Evolutionary conservation across 2,113 vertebrate species (phyloP).

Genomic region (Epinephelus fuscoguttatus): DNA sequence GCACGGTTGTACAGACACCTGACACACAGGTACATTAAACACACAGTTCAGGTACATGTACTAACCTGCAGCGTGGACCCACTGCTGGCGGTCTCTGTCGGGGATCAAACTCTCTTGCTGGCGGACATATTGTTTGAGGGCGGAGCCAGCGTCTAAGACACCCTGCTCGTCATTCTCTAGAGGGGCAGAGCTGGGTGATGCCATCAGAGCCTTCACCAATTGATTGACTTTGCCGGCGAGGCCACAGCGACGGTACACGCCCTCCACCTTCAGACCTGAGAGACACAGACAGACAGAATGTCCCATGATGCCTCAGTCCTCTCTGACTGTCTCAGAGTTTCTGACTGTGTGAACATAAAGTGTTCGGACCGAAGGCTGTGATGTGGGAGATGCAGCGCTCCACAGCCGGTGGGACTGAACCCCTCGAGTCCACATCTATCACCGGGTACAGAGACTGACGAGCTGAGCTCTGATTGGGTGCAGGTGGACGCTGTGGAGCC

Average conservation of each 20-base stretch:
- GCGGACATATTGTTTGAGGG: slow-evolving; percentile 82
- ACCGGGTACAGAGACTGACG: slow-evolving; percentile 39
- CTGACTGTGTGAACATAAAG: too few relatives aligned
- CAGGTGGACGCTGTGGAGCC: background rate
- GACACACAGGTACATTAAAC: too few relatives aligned
- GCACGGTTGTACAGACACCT: too few relatives aligned
- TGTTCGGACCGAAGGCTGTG: slow-evolving; percentile 70
- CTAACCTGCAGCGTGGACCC: slow-evolving; percentile 80
- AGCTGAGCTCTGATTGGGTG: slow-evolving; percentile 17
- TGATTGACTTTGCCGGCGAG: slow-evolving; percentile 65
- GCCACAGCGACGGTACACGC: slow-evolving; percentile 84
- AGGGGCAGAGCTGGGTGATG: slow-evolving; percentile 62
- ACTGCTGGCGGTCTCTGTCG: slow-evolving; percentile 36
- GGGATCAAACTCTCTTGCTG: slow-evolving; percentile 73
- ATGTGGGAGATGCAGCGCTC: slow-evolving; percentile 84
- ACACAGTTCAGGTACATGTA: too few relatives aligned
- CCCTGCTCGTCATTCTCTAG: slow-evolving; percentile 78
- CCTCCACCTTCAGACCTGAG: slow-evolving; percentile 84
- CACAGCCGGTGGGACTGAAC: slow-evolving; percentile 65
- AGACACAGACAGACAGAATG: background rate
- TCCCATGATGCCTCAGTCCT: too few relatives aligned
- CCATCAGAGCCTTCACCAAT: slow-evolving; percentile 76
- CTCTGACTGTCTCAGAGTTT: too few relatives aligned
- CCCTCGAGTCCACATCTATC: slow-evolving; percentile 4
- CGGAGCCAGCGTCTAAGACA: slow-evolving; percentile 74